A percentile compares a stretch with the other conserved stretches of the same genome.
Conservation (phyloP, 2,888 invertebrate genomes). For the Clistopyga incitator region DNA sequence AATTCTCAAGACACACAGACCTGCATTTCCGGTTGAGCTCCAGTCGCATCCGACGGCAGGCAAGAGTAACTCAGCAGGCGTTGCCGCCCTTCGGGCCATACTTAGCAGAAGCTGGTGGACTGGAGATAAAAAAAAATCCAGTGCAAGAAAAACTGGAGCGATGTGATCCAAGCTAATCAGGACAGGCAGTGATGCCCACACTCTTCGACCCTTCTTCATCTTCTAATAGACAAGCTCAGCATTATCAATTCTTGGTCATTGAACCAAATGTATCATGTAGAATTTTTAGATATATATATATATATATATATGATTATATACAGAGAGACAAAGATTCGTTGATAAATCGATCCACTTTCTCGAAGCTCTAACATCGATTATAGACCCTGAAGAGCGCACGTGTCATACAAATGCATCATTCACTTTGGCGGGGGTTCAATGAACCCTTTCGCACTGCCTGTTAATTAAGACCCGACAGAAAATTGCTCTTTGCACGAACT, state of each 20-base stretch:
- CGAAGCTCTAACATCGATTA: not conserved
- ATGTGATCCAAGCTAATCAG: constrained; percentile 1
- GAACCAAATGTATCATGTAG: constrained; percentile 3
- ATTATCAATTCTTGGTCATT: not conserved
- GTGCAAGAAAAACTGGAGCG: not conserved
- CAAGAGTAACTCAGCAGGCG: constrained; percentile 21
- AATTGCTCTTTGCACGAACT: not conserved
- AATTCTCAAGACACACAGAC: constrained; percentile 16
- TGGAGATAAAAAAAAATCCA: not conserved
- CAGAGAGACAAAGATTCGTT: not conserved
- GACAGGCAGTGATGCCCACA: constrained; percentile 2
- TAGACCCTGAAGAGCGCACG: constrained; percentile 1
- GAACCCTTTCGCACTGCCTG: not conserved
- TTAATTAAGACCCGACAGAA: not conserved
- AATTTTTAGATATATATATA: not conserved
- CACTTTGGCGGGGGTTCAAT: not conserved
- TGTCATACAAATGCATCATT: constrained; percentile 1
- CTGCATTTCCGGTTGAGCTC: constrained; percentile 37
- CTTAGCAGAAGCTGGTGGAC: not conserved
- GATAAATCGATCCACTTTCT: not conserved
- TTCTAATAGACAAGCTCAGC: not conserved
- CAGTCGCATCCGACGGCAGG: constrained; percentile 41
- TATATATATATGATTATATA: no score
- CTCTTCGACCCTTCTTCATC: not conserved
- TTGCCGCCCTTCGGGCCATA: constrained; percentile 6